Evolutionary conservation across 2,888 invertebrate genomes (phyloP).

Genomic region (Chalcosyrphus nemorum): DNA sequence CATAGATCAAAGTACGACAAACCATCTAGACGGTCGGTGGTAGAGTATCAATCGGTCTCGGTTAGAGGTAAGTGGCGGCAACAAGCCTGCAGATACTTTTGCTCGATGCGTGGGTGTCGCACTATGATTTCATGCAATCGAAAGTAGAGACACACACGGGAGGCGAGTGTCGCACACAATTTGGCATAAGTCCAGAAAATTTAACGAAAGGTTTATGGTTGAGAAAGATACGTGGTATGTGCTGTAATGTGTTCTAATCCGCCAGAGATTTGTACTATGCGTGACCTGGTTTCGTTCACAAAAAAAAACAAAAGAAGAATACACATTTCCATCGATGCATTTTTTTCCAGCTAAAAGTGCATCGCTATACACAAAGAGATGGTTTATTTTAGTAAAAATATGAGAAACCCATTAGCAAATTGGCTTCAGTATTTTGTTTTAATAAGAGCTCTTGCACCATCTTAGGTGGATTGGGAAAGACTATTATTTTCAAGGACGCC

Average conservation of each 20-base stretch:
- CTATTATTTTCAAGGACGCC: slow-evolving; percentile 44
- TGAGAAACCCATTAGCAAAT: background rate
- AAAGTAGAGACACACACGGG: slow-evolving; percentile 11
- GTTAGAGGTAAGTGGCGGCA: slow-evolving; percentile 18
- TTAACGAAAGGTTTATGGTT: slow-evolving; percentile 39
- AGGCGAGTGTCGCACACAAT: slow-evolving; percentile 46
- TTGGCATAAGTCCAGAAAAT: slow-evolving; percentile 55
- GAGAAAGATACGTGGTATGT: slow-evolving; percentile 28
- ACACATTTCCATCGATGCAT: background rate
- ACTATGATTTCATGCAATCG: slow-evolving; percentile 47
- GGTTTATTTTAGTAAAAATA: slow-evolving; percentile 10
- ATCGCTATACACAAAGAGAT: background rate
- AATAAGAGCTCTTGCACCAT: background rate
- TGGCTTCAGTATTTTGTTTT: background rate
- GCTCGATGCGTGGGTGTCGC: slow-evolving; percentile 40
- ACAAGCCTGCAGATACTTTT: slow-evolving; percentile 49
- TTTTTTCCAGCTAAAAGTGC: background rate
- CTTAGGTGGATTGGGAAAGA: background rate
- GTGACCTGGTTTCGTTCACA: slow-evolving; percentile 49
- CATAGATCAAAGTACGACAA: slow-evolving; percentile 50
- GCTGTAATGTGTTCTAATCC: slow-evolving; percentile 19
- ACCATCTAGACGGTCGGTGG: slow-evolving; percentile 7
- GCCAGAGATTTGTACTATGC: slow-evolving; percentile 36
- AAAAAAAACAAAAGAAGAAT: slow-evolving; percentile 9
- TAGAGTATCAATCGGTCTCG: background rate